Conservation (phyloP, 1,140 invertebrate species). For the Globodera ellingtonae region DNA sequence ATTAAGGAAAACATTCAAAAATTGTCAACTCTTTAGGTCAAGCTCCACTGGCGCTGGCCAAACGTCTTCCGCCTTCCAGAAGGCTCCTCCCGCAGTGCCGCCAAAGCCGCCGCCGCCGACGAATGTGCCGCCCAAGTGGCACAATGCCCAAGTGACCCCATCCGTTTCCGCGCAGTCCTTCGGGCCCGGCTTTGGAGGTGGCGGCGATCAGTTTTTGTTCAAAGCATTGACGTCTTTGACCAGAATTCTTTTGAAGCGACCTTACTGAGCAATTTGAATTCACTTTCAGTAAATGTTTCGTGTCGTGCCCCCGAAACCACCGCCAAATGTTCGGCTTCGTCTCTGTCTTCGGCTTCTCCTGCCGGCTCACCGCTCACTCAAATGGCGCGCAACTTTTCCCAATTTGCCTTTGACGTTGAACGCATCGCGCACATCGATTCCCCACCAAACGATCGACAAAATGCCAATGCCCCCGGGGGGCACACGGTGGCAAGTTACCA, state of each 20-base stretch:
- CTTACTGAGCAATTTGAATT: not conserved
- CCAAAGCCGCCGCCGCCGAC: slow-evolving; percentile 26
- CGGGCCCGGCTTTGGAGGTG: not conserved
- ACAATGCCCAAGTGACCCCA: slow-evolving; percentile 6
- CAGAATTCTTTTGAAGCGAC: too few relatives aligned
- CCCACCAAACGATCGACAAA: not conserved
- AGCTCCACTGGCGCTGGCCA: slow-evolving; percentile 18
- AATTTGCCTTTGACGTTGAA: slow-evolving; percentile 34
- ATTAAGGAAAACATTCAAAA: too few relatives aligned
- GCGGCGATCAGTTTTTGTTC: not conserved
- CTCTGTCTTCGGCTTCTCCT: not conserved
- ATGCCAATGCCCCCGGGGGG: not conserved
- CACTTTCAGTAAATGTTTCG: not conserved
- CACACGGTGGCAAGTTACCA: not conserved
- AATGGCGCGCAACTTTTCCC: slow-evolving; percentile 35
- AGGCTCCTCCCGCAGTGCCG: slow-evolving; percentile 23
- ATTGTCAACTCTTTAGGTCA: not conserved
- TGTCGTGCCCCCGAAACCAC: not conserved
- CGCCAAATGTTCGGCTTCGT: not conserved
- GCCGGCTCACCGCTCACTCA: slow-evolving; percentile 26
- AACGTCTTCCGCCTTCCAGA: not conserved
- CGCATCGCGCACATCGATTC: slow-evolving; percentile 29
- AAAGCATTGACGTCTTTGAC: not conserved
- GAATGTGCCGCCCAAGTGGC: slow-evolving; percentile 10
- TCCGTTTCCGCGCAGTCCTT: slow-evolving; percentile 13